Evolutionary conservation across 2,797 vertebrate species (phyloP).

Genomic region (Champsocephalus gunnari): DNA sequence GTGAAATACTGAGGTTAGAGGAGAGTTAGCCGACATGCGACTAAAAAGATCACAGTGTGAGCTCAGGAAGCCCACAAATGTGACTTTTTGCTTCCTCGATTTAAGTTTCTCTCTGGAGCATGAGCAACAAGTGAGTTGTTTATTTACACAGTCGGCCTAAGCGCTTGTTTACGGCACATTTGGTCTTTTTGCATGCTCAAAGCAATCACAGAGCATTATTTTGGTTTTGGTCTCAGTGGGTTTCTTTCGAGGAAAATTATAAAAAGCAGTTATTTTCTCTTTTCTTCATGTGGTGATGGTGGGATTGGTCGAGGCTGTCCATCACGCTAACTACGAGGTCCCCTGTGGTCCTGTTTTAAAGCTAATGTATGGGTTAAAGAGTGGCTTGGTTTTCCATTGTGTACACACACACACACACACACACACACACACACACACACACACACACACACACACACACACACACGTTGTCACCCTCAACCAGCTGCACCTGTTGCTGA

Average conservation of each 20-base stretch:
- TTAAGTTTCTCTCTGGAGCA: background rate
- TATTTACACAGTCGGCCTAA: background rate
- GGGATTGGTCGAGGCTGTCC: slow-evolving; percentile 40
- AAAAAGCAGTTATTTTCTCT: slow-evolving; percentile 50
- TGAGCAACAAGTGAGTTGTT: background rate
- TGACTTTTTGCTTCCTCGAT: background rate
- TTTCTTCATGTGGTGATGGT: slow-evolving; percentile 65
- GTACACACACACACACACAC: background rate
- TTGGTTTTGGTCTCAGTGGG: slow-evolving; percentile 27
- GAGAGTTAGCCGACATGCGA: background rate
- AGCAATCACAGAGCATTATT: slow-evolving; percentile 16
- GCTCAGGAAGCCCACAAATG: background rate
- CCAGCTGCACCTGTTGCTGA: slow-evolving; percentile 72
- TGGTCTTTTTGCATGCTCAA: background rate
- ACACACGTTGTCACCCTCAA: slow-evolving; percentile 17
- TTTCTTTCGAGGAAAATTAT: slow-evolving; percentile 22
- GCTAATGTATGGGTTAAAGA: slow-evolving; percentile 67
- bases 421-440: no score
- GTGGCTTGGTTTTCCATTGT: slow-evolving; percentile 53
- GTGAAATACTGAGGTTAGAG: slow-evolving; percentile 37
- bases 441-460: background rate
- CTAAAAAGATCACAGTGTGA: slow-evolving; percentile 6
- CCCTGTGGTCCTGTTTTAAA: slow-evolving; percentile 43
- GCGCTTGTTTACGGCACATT: background rate
- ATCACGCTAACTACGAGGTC: slow-evolving; percentile 32